phyloP scores from a whole-genome alignment of 2,888 invertebrate genomes.

The Uloborus plumipes region DNA sequence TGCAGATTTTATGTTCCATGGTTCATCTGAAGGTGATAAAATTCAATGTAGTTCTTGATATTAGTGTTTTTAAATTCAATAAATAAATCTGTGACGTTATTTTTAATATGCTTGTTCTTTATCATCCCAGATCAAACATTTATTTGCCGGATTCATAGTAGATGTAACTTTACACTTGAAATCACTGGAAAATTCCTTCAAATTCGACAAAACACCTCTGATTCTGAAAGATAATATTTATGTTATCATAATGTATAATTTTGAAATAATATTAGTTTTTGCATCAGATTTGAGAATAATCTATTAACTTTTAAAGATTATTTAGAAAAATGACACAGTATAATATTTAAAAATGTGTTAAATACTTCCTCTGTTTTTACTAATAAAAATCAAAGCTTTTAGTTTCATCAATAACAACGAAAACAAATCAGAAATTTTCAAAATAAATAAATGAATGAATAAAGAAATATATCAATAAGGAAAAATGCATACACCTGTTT shows the following conservation, averaged over 20 bases:
- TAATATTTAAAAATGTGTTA: too few species aligned
- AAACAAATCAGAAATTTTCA: too few species aligned
- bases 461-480: too few species aligned
- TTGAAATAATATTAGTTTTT: too few species aligned
- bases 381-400: too few species aligned
- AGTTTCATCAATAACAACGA: too few species aligned
- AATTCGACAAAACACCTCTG: constrained; percentile 46
- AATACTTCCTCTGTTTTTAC: too few species aligned
- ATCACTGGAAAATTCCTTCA: constrained; percentile 58
- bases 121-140: constrained; percentile 32
- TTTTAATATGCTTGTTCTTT: neutral
- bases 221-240: constrained; percentile 21
- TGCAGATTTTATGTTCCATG: neutral
- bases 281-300: too few species aligned
- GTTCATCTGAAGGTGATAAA: neutral
- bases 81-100: neutral
- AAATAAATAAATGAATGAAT: too few species aligned
- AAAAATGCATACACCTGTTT: too few species aligned
- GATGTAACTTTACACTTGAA: constrained; percentile 45
- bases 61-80: neutral
- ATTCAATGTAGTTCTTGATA: neutral
- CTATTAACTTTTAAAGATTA: too few species aligned
- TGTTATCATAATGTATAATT: neutral
- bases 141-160: constrained; percentile 33
- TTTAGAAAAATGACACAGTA: too few species aligned